Evolutionary conservation across 2,888 invertebrate genomes (phyloP).

Genomic region (Notodonta dromedarius): DNA sequence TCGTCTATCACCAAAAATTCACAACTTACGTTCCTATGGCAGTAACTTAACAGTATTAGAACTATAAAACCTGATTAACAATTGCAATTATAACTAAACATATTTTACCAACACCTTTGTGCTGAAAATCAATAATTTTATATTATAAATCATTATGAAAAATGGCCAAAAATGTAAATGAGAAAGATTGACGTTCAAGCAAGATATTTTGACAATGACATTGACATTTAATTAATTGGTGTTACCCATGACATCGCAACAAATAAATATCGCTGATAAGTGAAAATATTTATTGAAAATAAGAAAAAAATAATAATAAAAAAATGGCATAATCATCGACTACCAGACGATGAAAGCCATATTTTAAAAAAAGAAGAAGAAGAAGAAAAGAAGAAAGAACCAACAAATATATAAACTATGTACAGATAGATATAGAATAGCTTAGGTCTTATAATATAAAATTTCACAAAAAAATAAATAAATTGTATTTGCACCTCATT

Average conservation of each 20-base stretch:
- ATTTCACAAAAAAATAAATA: too few relatives aligned
- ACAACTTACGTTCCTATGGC: constrained; percentile 44
- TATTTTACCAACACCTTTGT: constrained; percentile 44
- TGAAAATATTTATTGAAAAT: too few relatives aligned
- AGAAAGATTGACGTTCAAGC: constrained; percentile 36
- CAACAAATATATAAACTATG: too few relatives aligned
- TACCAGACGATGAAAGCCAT: too few relatives aligned
- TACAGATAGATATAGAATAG: too few relatives aligned
- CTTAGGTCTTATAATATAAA: too few relatives aligned
- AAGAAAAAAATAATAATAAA: too few relatives aligned
- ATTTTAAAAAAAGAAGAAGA: too few relatives aligned
- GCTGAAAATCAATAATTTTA: constrained; percentile 66
- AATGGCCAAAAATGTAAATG: constrained; percentile 52
- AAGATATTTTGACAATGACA: constrained; percentile 33
- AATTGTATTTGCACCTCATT: too few relatives aligned
- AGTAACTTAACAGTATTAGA: constrained; percentile 23
- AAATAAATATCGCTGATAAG: not conserved
- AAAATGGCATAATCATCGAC: too few relatives aligned
- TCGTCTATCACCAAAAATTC: constrained; percentile 46
- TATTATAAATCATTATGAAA: constrained; percentile 53
- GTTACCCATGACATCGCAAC: constrained; percentile 13
- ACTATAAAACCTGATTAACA: constrained; percentile 8
- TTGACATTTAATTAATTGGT: constrained; percentile 28
- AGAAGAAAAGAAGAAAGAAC: too few relatives aligned
- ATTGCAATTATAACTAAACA: constrained; percentile 26